Evolutionary conservation across 2,113 vertebrate genomes (phyloP).

Genomic region (Salvator merianae): DNA sequence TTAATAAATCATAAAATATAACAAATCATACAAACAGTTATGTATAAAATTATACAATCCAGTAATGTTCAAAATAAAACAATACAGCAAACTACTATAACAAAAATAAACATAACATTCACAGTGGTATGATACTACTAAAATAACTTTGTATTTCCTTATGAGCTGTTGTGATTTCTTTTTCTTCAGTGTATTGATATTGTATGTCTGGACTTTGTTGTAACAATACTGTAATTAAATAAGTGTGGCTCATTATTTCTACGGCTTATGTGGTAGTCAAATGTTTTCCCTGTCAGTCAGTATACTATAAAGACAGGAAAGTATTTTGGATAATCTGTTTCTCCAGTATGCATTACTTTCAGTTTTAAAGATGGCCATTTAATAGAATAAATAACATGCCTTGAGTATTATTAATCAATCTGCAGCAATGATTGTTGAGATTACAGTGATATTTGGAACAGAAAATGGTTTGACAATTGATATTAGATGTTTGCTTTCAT

Average conservation of each 20-base stretch:
- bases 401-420: constrained; percentile 68
- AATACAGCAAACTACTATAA: no score
- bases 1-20: no score
- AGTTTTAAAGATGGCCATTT: constrained; percentile 70
- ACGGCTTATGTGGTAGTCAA: constrained; percentile 60
- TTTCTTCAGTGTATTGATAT: constrained; percentile 29
- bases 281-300: constrained; percentile 71
- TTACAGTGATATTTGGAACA: constrained; percentile 65
- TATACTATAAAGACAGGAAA: constrained; percentile 74
- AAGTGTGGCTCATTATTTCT: constrained; percentile 38
- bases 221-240: neutral
- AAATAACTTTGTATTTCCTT: neutral
- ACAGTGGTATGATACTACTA: neutral
- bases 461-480: constrained; percentile 64
- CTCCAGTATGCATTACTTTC: constrained; percentile 69
- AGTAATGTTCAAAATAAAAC: no score
- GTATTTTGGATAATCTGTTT: constrained; percentile 67
- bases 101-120: no score
- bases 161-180: neutral
- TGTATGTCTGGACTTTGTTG: neutral
- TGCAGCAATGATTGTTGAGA: constrained; percentile 69
- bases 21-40: no score
- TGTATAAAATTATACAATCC: no score
- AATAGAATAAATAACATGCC: constrained; percentile 69
- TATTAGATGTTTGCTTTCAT: constrained; percentile 63